Base-by-base conservation (phyloP, 2,113 vertebrate species). In the Aythya baeri region DNA sequence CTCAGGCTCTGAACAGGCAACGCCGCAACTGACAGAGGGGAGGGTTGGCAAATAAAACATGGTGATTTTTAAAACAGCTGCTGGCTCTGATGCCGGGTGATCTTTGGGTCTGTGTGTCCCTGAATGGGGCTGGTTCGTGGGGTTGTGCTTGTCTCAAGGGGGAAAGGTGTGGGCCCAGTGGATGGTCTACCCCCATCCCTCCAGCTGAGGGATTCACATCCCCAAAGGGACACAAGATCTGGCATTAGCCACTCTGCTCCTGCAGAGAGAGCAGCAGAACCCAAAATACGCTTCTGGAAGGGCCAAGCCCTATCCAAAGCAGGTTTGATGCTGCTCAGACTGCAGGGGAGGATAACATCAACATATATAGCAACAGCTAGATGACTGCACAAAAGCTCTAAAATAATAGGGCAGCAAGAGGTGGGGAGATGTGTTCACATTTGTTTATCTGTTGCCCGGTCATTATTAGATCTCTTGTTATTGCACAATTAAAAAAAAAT, bases 381-480 rank as follows among this genome's bases (percentile, higher is more conserved):
- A 90, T 91, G 91, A 52, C 55, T 74, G 44, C 46, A 83, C 26
- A 58, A 77, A 61, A 80, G 25, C 34, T 66, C 79, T 94, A 72
- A 83, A 83, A 85, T 66, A 90, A 68, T 46, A 90, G 83, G 20
- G 32, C 41, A 95, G 63, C 1, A 2, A 27, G 79, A 88, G 93
- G 72, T 36, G 76, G 52, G 76, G 88, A 90, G 86, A 89, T 18
- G 1, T 59, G 74, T 82, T 93, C 58, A 82, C 87, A 77, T 61
- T 62, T 83, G 49, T 65, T 11, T 71, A 29, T 77, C 27, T 83
- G n/a, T 67, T 97, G 50, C 63, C 41, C 88, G 63, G n/a, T 79
- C 82, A 41, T 91, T 85, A 86, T 73, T 87, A 93, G 54, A 86
- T 70, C 59, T 80, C 85, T 83, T 93, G 49, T 90, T 94, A 90